Base-by-base conservation (phyloP, 2,888 invertebrate species). In the Caenorhabditis sp. region DNA sequence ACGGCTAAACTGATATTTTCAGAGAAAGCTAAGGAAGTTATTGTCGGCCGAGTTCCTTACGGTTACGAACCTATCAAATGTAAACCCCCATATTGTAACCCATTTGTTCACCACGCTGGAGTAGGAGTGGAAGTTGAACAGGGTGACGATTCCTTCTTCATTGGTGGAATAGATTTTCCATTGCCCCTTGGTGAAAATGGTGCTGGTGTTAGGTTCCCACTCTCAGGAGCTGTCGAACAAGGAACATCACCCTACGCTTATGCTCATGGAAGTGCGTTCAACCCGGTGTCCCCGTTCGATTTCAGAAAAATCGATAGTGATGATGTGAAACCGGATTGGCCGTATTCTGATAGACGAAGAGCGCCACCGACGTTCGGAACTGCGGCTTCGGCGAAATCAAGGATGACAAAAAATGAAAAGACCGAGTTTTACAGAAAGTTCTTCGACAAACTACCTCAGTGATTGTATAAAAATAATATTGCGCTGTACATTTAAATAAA, bases 81-180 rank as follows among this genome's bases (percentile, higher is more conserved):
- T 73, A 84, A 85, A 53, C 85, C 85, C 8, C 85, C 85, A 62
- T 84, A 84, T 62, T 85, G 85, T 73, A 85, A 85, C 62, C 85
- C 85, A 8, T 85, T 85, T 71, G 84, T 85, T 5, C 82, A 83
- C 64, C 79, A 80, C 58, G 66, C 81, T 19, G 85, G 78, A 58
- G 82, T 84, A 0, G 85, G 78, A 10, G 83, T 83, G 5, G 84
- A 85, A 74, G 78, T 85, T 0, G 84, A 84, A 53, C 77, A 81
- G 75, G 83, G 83, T 50, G 84, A 84, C 69, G 84, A 84, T 62
- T 71, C 76, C 6, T 83, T 82, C 78, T 79, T 67, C 76, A 81
- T 82, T 37, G 85, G 85, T 8, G 84, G 82, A 14, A 77, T 85
- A 54, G 85, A 85, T 57, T 84, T 85, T 51, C 85, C 85, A 12